A percentile compares a stretch with the other conserved stretches of the same genome.
Evolutionary conservation across 1,140 invertebrate genomes (phyloP).

Genomic region (Hycleus phaleratus): DNA sequence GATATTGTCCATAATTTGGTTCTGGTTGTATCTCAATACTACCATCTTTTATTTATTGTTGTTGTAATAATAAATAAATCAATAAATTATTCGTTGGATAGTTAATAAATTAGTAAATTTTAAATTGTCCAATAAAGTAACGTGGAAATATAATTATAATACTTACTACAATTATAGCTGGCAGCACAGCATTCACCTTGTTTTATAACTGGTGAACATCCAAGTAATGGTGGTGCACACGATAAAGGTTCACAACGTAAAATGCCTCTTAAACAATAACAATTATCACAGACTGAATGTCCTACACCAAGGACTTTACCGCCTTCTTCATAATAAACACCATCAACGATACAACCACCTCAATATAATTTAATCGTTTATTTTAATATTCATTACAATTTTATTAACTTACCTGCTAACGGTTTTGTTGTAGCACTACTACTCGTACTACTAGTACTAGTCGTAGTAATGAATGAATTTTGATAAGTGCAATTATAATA

Average conservation of each 20-base stretch:
- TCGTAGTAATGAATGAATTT: conserved; percentile 8
- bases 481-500: conserved; percentile 66
- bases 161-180: conserved; percentile 71
- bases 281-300: conserved; percentile 62
- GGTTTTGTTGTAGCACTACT: conserved; percentile 23
- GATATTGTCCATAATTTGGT: conserved; percentile 47
- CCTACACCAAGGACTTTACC: conserved; percentile 59
- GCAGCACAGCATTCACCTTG: conserved; percentile 75
- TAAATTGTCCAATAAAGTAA: neutral
- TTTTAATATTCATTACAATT: neutral
- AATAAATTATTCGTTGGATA: neutral
- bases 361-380: conserved; percentile 1
- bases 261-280: conserved; percentile 70
- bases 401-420: neutral
- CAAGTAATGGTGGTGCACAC: conserved; percentile 64
- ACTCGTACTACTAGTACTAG: conserved; percentile 31
- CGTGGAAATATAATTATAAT: conserved; percentile 1
- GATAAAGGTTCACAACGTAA: conserved; percentile 67
- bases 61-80: neutral
- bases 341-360: conserved; percentile 58
- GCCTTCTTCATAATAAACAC: conserved; percentile 59
- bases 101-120: neutral
- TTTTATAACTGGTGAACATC: conserved; percentile 66
- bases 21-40: conserved; percentile 47
- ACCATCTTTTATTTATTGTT: conserved; percentile 40